Base-by-base conservation (phyloP, 2,888 invertebrate species). In the Cephus pulcher region DNA sequence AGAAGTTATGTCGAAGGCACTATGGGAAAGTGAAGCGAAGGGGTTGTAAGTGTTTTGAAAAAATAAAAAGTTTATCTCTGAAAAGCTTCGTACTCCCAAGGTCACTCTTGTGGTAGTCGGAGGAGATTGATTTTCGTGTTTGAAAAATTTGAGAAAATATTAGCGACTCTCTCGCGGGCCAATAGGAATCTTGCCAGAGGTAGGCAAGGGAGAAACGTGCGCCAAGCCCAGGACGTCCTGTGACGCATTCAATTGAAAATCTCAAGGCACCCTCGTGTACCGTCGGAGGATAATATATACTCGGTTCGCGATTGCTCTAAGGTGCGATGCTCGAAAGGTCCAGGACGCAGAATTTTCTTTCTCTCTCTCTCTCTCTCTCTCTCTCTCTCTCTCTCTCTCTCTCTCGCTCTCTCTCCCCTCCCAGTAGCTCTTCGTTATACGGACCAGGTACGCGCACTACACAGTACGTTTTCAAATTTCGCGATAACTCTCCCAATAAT, bases 221-320 rank as follows among this genome's bases (percentile, higher is more conserved):
- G 85, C 86, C 86, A 85, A 86, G 86, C 86, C 86, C 87, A 86
- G 88, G 87, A 88, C 88, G 86, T 88, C 88, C 88, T 88, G 88
- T 88, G 88, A 89, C 87, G 89, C 88, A 88, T 88, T 89, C 89
- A 89, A 89, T 88, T 89, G 88, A 89, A 89, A 89, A 89, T 89
- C 89, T 89, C 89, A 89, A 89, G 89, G 88, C 88, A 88, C 88
- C 89, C 89, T 86, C 81, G 80, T 81, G 80, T 85, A 83, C 82
- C 82, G 86, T 85, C 84, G 80, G 82, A 84, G 84, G 85, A 86
- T 86, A 86, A 86, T 86, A 84, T 84, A 86, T 85, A 86, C 75
- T 75, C 78, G 75, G 75, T 78, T 75, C 78, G 34, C 78, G 78
- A 78, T 78, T 73, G 75, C 78, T 78, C 68, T 33, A 33, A 70